Evolutionary conservation across 2,113 vertebrate species (phyloP), one percentile per base, ranked within the genome.

Genomic region (Leptobrachium leishanense): DNA sequence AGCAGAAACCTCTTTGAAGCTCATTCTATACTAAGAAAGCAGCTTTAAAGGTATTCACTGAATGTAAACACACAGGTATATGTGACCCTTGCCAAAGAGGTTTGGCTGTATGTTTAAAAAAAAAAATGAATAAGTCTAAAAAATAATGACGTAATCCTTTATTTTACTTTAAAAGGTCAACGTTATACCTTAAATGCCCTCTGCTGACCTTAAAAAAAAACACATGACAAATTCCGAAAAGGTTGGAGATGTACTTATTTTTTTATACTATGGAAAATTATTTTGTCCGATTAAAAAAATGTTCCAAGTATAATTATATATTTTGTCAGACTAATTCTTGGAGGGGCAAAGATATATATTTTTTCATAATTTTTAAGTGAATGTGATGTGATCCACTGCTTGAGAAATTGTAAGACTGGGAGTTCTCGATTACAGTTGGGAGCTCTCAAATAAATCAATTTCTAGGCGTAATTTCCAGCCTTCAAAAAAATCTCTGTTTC

Each of bases 371-470:
- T 67, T 67, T 67, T 59, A 77, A 62, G 15, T 5, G 39, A 72
- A 64, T 31, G 64, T 74, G 64, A 80, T 80, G 78, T 74, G 78
- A 74, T 80, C 78, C 54, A 65, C 72, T 68, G 78, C 55, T 50
- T 80, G 71, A 80, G 65, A 80, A 80, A 74, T 68, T 74, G 71
- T 67, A 46, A 74, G 72, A 6, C 72, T 74, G 78, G 78, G 78
- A 80, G 71, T 80, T 74, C 78, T 79, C 77, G 12, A 79, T 79
- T 79, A 79, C 77, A 73, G 77, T 79, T 67, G 70, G 77, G 78
- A 80, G 72, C 70, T 68, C 77, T 79, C 70, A 73, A 74, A 80
- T 80, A 80, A 80, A 80, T 80, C 78, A 80, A 68, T 80, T 80
- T 80, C 71, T 68, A 80, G 78, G 71, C 42, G 72, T 68, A 74